Conservation (phyloP, 1,140 invertebrate species). For the Campoletis sonorensis region DNA sequence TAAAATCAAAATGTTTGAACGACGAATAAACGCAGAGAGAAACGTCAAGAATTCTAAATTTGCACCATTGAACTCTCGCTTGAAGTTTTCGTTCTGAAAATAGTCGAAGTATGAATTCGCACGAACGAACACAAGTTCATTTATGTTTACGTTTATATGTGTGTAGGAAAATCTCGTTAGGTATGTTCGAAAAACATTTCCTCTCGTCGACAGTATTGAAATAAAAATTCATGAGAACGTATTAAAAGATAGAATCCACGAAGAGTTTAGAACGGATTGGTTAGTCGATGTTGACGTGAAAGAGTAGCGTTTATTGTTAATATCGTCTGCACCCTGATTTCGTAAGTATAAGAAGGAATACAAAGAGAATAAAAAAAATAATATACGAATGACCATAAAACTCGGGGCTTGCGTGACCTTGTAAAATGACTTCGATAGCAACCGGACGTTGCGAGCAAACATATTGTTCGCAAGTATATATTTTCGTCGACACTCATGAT, state of each 20-base stretch:
- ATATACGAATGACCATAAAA: conserved; percentile 38
- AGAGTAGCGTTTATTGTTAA: background rate
- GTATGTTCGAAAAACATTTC: background rate
- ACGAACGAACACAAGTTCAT: background rate
- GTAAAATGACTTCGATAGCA: conserved; percentile 43
- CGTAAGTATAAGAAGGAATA: background rate
- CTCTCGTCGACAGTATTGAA: too few species aligned
- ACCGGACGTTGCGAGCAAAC: conserved; percentile 36
- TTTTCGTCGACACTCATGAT: background rate
- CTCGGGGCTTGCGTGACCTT: conserved; percentile 46
- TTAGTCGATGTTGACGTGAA: background rate
- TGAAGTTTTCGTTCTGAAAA: conserved; percentile 24
- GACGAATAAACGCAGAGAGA: background rate
- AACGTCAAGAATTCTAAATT: conserved; percentile 20
- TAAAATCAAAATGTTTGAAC: background rate
- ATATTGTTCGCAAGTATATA: conserved; percentile 1
- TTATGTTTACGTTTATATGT: too few species aligned
- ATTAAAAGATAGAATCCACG: background rate
- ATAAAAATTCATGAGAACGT: too few species aligned
- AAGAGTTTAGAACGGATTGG: background rate
- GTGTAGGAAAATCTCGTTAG: background rate
- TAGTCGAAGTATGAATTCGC: conserved; percentile 24
- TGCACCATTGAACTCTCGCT: conserved; percentile 12
- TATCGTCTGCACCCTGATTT: background rate
- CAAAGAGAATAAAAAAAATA: conserved; percentile 4